phyloP scores from a whole-genome alignment of 1,140 invertebrate species.

The Drepana arcuata region DNA sequence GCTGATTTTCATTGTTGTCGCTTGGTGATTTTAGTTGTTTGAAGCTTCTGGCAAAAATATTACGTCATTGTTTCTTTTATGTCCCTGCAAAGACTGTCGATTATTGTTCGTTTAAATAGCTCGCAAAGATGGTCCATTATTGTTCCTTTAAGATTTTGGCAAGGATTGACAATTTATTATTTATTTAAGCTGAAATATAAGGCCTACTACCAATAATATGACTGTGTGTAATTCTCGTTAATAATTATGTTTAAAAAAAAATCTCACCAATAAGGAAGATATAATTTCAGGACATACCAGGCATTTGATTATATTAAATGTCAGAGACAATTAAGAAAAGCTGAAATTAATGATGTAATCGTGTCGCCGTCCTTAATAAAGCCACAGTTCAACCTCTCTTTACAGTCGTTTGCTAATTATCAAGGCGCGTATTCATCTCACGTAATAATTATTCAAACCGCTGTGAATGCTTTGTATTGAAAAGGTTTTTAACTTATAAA shows the following conservation, averaged over 20 bases:
- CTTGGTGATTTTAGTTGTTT: not conserved
- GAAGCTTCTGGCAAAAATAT: not conserved
- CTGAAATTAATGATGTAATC: constrained; percentile 7
- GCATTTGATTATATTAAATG: constrained; percentile 2
- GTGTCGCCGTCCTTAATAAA: constrained; percentile 5
- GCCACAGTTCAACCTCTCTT: constrained; percentile 3
- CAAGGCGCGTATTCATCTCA: constrained; percentile 14
- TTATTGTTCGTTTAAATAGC: too few relatives aligned
- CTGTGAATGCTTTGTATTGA: constrained; percentile 14
- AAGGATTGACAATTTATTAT: too few relatives aligned
- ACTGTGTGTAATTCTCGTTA: too few relatives aligned
- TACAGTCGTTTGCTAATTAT: constrained; percentile 12
- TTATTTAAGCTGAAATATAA: not conserved
- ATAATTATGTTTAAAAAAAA: too few relatives aligned
- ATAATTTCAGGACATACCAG: too few relatives aligned
- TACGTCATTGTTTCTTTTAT: not conserved
- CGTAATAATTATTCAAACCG: constrained; percentile 21
- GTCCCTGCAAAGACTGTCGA: too few relatives aligned
- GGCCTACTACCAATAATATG: not conserved
- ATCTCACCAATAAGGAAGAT: too few relatives aligned
- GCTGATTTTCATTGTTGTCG: not conserved
- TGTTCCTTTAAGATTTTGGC: too few relatives aligned
- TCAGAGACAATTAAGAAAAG: constrained; percentile 7
- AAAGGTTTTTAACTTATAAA: constrained; percentile 20
- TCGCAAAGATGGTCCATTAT: too few relatives aligned